Percentiles rank a stretch among this genome's conserved stretches.
phyloP scores from a whole-genome alignment of 2,113 vertebrate species.

The Prinia subflava region DNA sequence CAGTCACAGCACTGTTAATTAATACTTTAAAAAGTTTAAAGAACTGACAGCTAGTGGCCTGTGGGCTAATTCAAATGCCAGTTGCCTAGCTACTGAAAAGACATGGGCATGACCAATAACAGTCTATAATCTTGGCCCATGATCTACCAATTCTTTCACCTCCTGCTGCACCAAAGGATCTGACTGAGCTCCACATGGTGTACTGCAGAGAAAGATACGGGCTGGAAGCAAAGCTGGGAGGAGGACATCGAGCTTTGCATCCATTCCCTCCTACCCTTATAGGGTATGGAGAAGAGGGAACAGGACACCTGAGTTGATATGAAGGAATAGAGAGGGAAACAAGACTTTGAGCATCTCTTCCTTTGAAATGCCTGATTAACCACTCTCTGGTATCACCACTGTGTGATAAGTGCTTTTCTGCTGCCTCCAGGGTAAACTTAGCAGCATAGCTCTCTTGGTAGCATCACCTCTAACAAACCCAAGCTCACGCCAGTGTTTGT shows the following conservation, averaged over 20 bases:
- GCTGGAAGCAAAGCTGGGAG: background rate
- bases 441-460: background rate
- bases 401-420: background rate
- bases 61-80: background rate
- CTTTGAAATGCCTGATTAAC: background rate
- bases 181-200: background rate
- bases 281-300: background rate
- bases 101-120: fast-evolving
- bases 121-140: background rate
- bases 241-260: background rate
- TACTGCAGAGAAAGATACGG: background rate
- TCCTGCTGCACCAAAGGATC: background rate
- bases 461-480: background rate
- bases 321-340: background rate
- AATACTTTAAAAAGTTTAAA: background rate
- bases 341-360: background rate
- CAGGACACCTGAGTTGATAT: background rate
- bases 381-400: background rate
- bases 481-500: background rate
- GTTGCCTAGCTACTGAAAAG: background rate
- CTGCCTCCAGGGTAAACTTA: background rate
- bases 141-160: background rate
- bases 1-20: background rate
- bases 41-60: background rate
- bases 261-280: background rate